Percentiles rank a stretch among this genome's conserved stretches.
Evolutionary conservation across 1,140 invertebrate genomes (phyloP).

Genomic region (Aphelenchoides fujianensis): DNA sequence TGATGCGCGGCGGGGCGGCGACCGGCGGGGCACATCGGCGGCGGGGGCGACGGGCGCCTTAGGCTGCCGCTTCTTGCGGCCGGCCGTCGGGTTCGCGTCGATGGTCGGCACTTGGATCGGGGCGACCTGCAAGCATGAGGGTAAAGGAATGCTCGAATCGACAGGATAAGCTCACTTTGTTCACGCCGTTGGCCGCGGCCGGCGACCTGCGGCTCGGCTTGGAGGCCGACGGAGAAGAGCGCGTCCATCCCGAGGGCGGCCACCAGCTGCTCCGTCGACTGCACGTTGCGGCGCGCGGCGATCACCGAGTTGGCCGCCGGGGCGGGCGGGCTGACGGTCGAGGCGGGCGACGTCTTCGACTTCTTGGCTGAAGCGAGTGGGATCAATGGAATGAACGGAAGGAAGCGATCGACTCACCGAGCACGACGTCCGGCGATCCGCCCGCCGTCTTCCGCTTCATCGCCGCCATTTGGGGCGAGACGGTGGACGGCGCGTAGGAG

Average conservation of each 20-base stretch:
- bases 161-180: no score
- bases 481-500: slow-evolving; percentile 35
- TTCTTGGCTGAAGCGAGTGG: slow-evolving; percentile 10
- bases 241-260: slow-evolving; percentile 24
- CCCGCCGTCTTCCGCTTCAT: not conserved
- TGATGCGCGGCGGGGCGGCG: not conserved
- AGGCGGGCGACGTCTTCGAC: not conserved
- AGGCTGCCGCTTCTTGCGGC: not conserved
- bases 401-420: not conserved
- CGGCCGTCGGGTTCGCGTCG: not conserved
- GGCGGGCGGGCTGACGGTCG: not conserved
- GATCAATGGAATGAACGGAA: not conserved
- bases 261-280: slow-evolving; percentile 46
- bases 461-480: slow-evolving; percentile 30
- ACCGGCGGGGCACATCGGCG: no score
- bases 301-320: slow-evolving; percentile 13
- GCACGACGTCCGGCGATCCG: not conserved
- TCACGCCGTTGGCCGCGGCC: no score
- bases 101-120: slow-evolving; percentile 1
- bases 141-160: no score
- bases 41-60: not conserved
- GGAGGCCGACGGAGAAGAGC: no score
- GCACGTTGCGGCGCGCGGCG: slow-evolving; percentile 42
- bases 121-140: not conserved
- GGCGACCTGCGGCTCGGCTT: no score